A percentile compares a stretch with the other conserved stretches of the same genome.
Conservation (phyloP, 2,797 vertebrate genomes). For the Tauraco hartlaubi region DNA sequence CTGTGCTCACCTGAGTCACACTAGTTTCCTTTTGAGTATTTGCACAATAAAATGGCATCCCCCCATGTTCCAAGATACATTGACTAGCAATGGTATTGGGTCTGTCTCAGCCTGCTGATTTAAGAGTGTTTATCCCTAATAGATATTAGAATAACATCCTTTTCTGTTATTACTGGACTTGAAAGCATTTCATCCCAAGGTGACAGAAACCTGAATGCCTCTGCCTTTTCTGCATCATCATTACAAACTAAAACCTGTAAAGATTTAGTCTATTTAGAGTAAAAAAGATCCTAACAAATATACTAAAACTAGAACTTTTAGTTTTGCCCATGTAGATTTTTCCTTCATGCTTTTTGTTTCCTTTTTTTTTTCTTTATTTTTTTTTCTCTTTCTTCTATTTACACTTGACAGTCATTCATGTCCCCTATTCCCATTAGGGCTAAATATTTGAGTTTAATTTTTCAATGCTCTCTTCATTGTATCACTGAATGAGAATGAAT, state of each 20-base stretch:
- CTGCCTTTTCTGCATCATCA: background rate
- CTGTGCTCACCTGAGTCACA: background rate
- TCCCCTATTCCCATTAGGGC: background rate
- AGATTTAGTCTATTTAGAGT: background rate
- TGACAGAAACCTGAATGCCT: background rate
- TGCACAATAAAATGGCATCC: background rate
- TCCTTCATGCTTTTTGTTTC: background rate
- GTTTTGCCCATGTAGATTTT: background rate
- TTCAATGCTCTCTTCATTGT: background rate
- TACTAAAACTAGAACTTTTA: background rate
- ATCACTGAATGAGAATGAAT: background rate
- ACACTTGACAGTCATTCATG: background rate
- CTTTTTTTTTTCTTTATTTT: rapidly evolving
- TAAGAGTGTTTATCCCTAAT: background rate
- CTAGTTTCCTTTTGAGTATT: background rate
- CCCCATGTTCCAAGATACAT: background rate
- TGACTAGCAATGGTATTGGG: background rate
- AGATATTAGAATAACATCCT: background rate
- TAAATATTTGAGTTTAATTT: background rate
- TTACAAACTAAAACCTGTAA: background rate
- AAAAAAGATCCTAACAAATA: background rate
- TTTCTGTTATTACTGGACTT: background rate
- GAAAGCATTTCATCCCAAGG: background rate
- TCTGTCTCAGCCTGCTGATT: background rate
- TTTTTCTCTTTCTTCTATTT: background rate